These are phyloP conservation scores for Macrosiphum euphorbiae DNA, from an alignment of 2,888 invertebrate species.

Conservation along the genomic window DNA sequence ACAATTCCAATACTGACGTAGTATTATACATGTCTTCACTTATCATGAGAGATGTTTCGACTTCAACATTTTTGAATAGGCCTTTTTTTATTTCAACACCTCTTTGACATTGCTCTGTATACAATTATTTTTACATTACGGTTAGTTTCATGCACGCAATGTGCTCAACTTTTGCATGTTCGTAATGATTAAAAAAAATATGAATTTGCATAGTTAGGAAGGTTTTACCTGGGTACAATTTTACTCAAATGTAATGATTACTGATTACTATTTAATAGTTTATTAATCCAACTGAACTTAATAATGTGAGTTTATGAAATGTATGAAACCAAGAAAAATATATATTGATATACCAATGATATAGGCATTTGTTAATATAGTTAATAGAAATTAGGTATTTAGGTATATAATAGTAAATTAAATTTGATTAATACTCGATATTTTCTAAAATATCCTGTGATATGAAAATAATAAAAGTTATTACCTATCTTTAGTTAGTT, in stretches of 20 bases:
- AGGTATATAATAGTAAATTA: background rate
- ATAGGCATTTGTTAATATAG: background rate
- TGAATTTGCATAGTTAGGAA: background rate
- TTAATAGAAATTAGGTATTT: background rate
- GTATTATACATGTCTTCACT: background rate
- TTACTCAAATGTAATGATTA: background rate
- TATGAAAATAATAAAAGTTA: background rate
- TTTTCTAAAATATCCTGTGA: background rate
- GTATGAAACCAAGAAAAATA: background rate
- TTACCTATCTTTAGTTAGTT: background rate
- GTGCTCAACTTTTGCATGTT: background rate
- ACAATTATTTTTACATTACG: background rate
- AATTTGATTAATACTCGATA: background rate
- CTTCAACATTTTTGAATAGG: background rate
- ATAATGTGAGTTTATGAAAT: background rate
- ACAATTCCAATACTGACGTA: background rate
- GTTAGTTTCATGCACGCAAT: background rate
- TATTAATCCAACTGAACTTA: background rate
- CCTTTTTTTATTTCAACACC: background rate
- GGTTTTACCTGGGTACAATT: background rate
- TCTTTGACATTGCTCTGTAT: background rate
- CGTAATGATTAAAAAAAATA: background rate
- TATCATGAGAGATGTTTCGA: background rate
- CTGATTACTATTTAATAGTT: background rate
- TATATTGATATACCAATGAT: background rate